Percentiles rank a stretch among this genome's conserved stretches.
These are phyloP conservation scores for Phylloscopus collybita DNA, from an alignment of 2,797 vertebrate species.

Conservation along the genomic window DNA sequence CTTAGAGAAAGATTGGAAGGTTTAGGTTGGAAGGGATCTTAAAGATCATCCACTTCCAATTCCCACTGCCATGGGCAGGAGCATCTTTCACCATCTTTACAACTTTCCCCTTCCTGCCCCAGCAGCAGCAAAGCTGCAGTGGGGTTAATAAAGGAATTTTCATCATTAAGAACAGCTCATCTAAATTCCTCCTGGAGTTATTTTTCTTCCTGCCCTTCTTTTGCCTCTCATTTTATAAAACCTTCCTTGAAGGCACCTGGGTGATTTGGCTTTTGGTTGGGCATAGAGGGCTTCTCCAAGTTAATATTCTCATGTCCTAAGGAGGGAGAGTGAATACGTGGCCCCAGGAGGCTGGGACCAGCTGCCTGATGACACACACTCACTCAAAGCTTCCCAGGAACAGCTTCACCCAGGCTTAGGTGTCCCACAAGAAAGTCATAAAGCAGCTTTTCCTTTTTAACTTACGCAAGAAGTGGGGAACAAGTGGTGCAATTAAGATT, in stretches of 20 bases:
- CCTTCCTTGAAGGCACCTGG: neutral
- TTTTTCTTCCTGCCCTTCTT: constrained; percentile 3
- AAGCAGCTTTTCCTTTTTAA: neutral
- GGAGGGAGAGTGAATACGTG: neutral
- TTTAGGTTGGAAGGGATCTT: neutral
- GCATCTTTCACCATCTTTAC: neutral
- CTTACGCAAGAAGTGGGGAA: neutral
- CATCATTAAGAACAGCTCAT: neutral
- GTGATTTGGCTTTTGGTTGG: neutral
- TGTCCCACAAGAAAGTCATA: neutral
- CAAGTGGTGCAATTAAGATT: constrained; percentile 37
- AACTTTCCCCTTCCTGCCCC: neutral
- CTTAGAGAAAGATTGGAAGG: neutral
- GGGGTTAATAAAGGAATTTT: neutral
- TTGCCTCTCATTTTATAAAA: neutral
- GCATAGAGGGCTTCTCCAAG: neutral
- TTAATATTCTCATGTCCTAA: neutral
- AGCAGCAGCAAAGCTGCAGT: neutral
- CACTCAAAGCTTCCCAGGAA: neutral
- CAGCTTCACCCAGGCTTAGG: neutral
- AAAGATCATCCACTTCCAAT: neutral
- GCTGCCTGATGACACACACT: neutral
- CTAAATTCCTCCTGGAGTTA: neutral
- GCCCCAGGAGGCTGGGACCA: neutral
- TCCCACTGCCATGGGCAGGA: neutral